Conservation (phyloP, 2,888 invertebrate genomes). For the Amblyteles armatorius region DNA sequence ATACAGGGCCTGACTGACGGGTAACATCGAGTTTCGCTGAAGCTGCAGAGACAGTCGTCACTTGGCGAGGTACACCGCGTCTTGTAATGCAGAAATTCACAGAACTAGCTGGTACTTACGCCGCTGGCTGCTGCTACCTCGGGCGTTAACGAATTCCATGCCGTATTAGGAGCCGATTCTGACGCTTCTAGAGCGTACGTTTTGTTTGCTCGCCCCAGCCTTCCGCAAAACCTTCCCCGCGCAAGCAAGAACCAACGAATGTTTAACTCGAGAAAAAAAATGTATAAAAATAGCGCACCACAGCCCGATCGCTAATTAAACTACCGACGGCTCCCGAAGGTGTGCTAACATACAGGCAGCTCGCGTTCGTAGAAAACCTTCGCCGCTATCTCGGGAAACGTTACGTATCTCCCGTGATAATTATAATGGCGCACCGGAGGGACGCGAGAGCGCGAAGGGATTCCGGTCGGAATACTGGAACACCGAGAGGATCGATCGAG, state of each 20-base stretch:
- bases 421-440: constrained; percentile 56
- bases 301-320: constrained; percentile 28
- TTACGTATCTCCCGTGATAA: constrained; percentile 47
- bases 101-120: constrained; percentile 36
- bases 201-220: background rate
- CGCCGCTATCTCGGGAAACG: constrained; percentile 4
- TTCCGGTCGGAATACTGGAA: constrained; percentile 13
- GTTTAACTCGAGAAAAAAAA: no score
- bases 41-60: constrained; percentile 41
- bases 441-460: constrained; percentile 24
- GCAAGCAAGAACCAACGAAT: no score
- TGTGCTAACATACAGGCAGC: background rate
- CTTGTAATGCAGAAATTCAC: constrained; percentile 13
- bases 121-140: background rate
- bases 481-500: constrained; percentile 36
- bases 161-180: constrained; percentile 9
- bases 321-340: constrained; percentile 19
- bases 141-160: background rate
- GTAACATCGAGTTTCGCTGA: constrained; percentile 35
- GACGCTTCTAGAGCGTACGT: background rate
- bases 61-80: constrained; percentile 33
- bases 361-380: constrained; percentile 48
- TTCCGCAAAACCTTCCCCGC: no score
- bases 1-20: constrained; percentile 38
- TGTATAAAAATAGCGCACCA: background rate